Conservation (phyloP, 1,140 invertebrate species). For the Dryas iulia region DNA sequence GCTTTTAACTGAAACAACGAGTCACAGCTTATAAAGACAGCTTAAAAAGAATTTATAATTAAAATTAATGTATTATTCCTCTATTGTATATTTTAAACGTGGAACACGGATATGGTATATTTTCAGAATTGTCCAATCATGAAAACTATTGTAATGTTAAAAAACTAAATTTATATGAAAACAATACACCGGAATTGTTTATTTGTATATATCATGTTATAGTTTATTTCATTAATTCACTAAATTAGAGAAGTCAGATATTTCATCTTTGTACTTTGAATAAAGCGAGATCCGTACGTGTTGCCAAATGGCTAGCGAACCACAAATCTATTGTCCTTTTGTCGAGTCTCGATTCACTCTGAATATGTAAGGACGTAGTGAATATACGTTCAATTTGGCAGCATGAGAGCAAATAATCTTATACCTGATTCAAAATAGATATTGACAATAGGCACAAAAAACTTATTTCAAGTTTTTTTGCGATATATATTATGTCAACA, state of each 20-base stretch:
- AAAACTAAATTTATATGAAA: too few relatives aligned
- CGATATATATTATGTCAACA: too few relatives aligned
- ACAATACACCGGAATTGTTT: too few relatives aligned
- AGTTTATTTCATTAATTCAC: too few relatives aligned
- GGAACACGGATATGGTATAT: too few relatives aligned
- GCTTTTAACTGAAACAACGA: constrained; percentile 54
- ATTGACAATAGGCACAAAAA: too few relatives aligned
- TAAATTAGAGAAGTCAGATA: neutral
- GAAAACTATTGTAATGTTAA: too few relatives aligned
- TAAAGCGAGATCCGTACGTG: neutral
- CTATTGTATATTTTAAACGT: too few relatives aligned
- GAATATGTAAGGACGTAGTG: neutral
- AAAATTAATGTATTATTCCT: too few relatives aligned
- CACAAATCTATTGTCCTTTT: neutral
- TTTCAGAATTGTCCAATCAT: too few relatives aligned
- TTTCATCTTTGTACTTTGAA: neutral
- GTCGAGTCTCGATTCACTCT: neutral
- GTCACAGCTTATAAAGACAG: neutral
- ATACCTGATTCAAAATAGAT: neutral
- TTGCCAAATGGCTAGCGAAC: neutral
- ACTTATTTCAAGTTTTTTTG: too few relatives aligned
- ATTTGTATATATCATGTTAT: too few relatives aligned
- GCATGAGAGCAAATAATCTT: neutral
- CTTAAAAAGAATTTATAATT: neutral
- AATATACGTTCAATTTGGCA: neutral